A percentile compares a stretch with the other conserved stretches of the same genome.
phyloP scores from a whole-genome alignment of 2,797 vertebrate species.

The Chiloscyllium punctatum region DNA sequence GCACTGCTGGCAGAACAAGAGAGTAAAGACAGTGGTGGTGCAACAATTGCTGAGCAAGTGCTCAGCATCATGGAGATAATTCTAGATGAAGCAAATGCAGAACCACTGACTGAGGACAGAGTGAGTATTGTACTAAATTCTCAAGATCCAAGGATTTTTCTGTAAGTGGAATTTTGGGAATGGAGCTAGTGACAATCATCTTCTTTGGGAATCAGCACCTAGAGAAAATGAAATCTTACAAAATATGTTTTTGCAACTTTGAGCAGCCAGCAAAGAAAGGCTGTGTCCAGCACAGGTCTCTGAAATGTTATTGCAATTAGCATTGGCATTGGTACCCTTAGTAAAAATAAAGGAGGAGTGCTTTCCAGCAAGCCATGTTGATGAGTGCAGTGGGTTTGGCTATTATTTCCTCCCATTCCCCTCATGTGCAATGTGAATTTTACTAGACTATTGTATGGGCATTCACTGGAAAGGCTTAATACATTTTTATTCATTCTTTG shows the following conservation, averaged over 20 bases:
- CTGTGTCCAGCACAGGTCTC: background rate
- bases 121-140: conserved; percentile 50
- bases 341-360: background rate
- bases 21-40: conserved; percentile 93
- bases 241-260: background rate
- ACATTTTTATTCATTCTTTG: background rate
- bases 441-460: background rate
- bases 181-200: background rate
- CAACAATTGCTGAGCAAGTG: conserved; percentile 92
- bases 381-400: background rate
- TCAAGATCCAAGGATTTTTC: background rate
- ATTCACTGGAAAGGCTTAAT: background rate
- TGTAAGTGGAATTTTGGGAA: background rate
- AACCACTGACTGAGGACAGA: conserved; percentile 93
- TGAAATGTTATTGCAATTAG: background rate
- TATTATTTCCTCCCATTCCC: background rate
- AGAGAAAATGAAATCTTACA: background rate
- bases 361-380: background rate
- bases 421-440: background rate
- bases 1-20: conserved; percentile 95
- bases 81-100: conserved; percentile 92
- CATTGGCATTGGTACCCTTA: background rate
- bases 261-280: background rate
- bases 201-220: background rate
- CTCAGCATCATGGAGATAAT: conserved; percentile 99